Percentiles rank a stretch among this genome's conserved stretches.
phyloP scores from a whole-genome alignment of 2,797 vertebrate genomes.

The Oryzias dopingdopingensis region DNA sequence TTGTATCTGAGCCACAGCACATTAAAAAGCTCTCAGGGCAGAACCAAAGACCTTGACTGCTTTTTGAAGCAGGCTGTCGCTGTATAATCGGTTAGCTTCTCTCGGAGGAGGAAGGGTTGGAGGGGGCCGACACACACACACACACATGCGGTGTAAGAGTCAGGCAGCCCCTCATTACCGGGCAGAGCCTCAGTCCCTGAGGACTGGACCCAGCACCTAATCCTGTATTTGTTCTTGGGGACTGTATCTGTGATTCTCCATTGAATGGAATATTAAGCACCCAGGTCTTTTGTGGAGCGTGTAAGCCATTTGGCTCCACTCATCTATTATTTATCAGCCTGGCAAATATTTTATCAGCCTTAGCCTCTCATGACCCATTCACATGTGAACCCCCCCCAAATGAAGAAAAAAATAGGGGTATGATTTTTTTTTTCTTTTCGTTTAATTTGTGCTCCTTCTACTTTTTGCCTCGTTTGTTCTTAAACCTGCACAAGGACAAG shows the following conservation, averaged over 20 bases:
- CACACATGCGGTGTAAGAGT: conserved; percentile 40
- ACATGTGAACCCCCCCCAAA: conserved; percentile 62
- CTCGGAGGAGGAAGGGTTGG: conserved; percentile 66
- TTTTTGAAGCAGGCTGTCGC: conserved; percentile 76
- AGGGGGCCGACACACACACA: conserved; percentile 24
- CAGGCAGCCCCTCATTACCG: conserved; percentile 79
- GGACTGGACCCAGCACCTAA: conserved; percentile 75
- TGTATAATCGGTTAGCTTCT: conserved; percentile 78
- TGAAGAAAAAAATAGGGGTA: conserved; percentile 40
- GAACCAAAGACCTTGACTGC: conserved; percentile 74
- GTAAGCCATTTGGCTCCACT: conserved; percentile 81
- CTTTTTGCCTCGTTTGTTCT: conserved; percentile 60
- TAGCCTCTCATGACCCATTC: conserved; percentile 72
- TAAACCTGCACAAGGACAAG: conserved; percentile 57
- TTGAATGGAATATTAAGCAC: conserved; percentile 81
- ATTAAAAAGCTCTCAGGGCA: conserved; percentile 65
- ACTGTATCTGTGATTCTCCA: conserved; percentile 80
- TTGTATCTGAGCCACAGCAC: conserved; percentile 54
- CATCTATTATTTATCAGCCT: conserved; percentile 83
- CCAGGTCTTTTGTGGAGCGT: conserved; percentile 78
- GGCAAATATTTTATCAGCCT: conserved; percentile 81
- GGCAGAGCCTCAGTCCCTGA: conserved; percentile 71
- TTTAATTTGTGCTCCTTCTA: conserved; percentile 40
- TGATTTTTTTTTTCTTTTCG: conserved; percentile 37
- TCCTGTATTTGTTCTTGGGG: conserved; percentile 80